Percentiles rank a stretch among this genome's conserved stretches.
Evolutionary conservation across 2,113 vertebrate genomes (phyloP).

Genomic region (Notarius quadriscutis): DNA sequence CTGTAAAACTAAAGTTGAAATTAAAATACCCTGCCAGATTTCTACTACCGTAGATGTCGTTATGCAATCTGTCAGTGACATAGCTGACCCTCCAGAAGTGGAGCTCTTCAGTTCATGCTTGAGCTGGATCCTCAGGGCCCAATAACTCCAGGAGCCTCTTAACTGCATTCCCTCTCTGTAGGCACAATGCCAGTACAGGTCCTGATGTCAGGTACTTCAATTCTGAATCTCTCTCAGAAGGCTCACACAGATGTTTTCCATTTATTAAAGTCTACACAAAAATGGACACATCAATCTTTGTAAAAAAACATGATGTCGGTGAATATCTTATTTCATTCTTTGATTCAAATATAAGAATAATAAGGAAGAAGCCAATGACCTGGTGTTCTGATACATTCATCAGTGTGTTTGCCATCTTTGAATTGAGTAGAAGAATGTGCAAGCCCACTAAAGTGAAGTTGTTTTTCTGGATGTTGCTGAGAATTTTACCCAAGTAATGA

Average conservation of each 20-base stretch:
- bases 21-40: slow-evolving; percentile 4
- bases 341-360: neutral
- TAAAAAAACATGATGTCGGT: neutral
- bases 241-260: slow-evolving; percentile 29
- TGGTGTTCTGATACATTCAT: neutral
- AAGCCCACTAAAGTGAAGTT: slow-evolving; percentile 69
- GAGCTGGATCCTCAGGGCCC: slow-evolving; percentile 64
- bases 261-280: neutral
- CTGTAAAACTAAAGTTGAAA: neutral
- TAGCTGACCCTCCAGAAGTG: slow-evolving; percentile 67
- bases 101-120: slow-evolving; percentile 57
- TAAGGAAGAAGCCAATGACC: neutral
- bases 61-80: slow-evolving; percentile 61
- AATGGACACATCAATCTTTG: neutral
- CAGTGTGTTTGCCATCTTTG: slow-evolving; percentile 37
- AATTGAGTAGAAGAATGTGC: slow-evolving; percentile 58
- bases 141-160: slow-evolving; percentile 71
- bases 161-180: slow-evolving; percentile 72
- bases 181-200: slow-evolving; percentile 70
- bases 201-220: slow-evolving; percentile 64
- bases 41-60: slow-evolving; percentile 69
- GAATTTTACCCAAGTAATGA: slow-evolving; percentile 55
- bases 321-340: neutral
- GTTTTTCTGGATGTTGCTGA: slow-evolving; percentile 56
- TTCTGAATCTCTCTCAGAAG: slow-evolving; percentile 54